Evolutionary conservation across 2,113 vertebrate genomes (phyloP), one percentile per base, ranked within the genome.

Genomic region (Morone saxatilis): DNA sequence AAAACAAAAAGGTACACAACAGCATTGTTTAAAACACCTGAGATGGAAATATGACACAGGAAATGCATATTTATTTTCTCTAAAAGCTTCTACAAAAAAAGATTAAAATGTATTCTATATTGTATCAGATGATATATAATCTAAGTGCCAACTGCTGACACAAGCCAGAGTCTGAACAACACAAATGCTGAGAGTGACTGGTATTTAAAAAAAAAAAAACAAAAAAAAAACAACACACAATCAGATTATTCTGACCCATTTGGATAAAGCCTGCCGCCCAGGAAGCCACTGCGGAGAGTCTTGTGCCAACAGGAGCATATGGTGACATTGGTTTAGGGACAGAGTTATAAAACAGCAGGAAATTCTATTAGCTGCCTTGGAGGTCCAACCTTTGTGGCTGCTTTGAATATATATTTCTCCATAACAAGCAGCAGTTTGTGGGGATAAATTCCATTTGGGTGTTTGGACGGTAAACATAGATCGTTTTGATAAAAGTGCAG

Each of bases 301-400:
- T 61, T 78, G 83, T 95, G 95, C 93, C 95, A 95, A 86, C 87
- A 91, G 86, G 71, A 94, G 93, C 95, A 96, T 95, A 96, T 96
- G 95, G 95, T 94, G 94, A 95, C 93, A 94, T 90, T 90, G 92
- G 93, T 94, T 92, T 91, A 91, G 93, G 94, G 94, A 95, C 93
- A 88, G 89, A 91, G 90, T 87, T 91, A 90, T 92, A 94, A 94
- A 95, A 93, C 93, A 95, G 93, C 92, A 93, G 90, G 93, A 92
- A 85, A 94, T 94, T 94, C 93, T 95, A 94, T 95, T 95, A 95
- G 89, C 84, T 63, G 83, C 85, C 87, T 85, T 88, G 86, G 90
- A 93, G 90, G 93, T 87, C 88, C 84, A 74, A 14, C 87, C 82
- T 91, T 80, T 72, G 87, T 80, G 86, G 87, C 90, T 92, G 87